phyloP scores from a whole-genome alignment of 1,140 invertebrate species.

The Drosophila biarmipes region DNA sequence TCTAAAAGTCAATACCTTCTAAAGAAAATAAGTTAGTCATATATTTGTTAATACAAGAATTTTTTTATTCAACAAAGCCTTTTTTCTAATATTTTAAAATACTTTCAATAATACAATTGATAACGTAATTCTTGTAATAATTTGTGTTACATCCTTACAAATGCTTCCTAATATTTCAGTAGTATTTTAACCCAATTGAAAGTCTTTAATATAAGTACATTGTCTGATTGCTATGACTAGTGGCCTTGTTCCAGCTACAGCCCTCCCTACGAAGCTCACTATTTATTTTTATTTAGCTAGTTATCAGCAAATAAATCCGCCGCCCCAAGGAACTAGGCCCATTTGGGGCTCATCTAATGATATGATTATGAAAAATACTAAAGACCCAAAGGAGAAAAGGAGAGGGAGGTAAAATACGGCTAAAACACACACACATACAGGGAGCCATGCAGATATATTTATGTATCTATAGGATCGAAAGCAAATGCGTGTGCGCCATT shows the following conservation, averaged over 20 bases:
- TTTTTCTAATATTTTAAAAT: too few species aligned
- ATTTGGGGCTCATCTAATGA: constrained; percentile 67
- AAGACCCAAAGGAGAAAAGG: constrained; percentile 20
- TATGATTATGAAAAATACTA: constrained; percentile 79
- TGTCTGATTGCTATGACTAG: not conserved
- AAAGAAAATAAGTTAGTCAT: too few species aligned
- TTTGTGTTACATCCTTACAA: too few species aligned
- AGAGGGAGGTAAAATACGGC: constrained; percentile 63
- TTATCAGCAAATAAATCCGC: constrained; percentile 64
- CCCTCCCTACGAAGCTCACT: constrained; percentile 4
- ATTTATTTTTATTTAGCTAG: constrained; percentile 62
- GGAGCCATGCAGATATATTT: constrained; percentile 37
- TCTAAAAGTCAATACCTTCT: too few species aligned
- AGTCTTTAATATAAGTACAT: too few species aligned
- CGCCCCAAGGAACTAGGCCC: constrained; percentile 53
- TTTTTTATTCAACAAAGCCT: too few species aligned
- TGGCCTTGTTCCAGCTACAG: not conserved
- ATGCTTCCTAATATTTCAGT: too few species aligned
- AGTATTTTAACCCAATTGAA: too few species aligned
- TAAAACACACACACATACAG: constrained; percentile 11
- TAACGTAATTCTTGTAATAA: too few species aligned
- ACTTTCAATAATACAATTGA: too few species aligned
- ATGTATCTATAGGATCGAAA: constrained; percentile 76
- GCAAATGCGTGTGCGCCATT: constrained; percentile 80
- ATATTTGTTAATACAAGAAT: too few species aligned